Conservation (phyloP, 2,888 invertebrate genomes). For the Atethmia centrago region DNA sequence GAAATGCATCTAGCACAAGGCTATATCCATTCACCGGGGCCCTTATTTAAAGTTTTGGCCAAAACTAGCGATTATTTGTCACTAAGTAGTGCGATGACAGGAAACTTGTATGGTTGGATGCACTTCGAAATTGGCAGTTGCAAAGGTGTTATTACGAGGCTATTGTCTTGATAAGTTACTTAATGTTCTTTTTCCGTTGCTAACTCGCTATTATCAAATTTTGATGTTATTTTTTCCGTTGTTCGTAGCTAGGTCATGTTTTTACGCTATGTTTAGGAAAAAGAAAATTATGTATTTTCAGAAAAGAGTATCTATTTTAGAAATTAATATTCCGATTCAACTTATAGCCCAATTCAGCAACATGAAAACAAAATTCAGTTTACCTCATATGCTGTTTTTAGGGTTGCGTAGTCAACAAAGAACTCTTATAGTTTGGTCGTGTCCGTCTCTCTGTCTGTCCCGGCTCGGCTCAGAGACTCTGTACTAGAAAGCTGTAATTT, state of each 20-base stretch:
- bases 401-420: no score
- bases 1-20: slow-evolving; percentile 63
- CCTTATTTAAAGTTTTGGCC: slow-evolving; percentile 33
- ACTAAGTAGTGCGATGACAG: slow-evolving; percentile 34
- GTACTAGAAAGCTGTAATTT: no score
- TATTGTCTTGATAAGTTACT: slow-evolving; percentile 7
- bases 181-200: slow-evolving; percentile 21
- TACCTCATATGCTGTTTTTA: not conserved
- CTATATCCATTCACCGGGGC: slow-evolving; percentile 50
- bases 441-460: no score
- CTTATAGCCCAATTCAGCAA: not conserved
- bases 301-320: not conserved
- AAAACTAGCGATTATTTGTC: slow-evolving; percentile 30
- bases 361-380: not conserved
- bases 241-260: not conserved
- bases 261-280: not conserved
- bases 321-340: not conserved
- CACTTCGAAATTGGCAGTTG: slow-evolving; percentile 31
- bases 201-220: slow-evolving; percentile 25
- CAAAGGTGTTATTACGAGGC: not conserved
- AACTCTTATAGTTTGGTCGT: no score
- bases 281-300: not conserved
- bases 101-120: slow-evolving; percentile 42
- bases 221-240: not conserved
- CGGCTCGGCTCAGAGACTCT: no score